A percentile compares a stretch with the other conserved stretches of the same genome.
phyloP scores from a whole-genome alignment of 2,888 invertebrate species.

The Mythimna pallens region DNA sequence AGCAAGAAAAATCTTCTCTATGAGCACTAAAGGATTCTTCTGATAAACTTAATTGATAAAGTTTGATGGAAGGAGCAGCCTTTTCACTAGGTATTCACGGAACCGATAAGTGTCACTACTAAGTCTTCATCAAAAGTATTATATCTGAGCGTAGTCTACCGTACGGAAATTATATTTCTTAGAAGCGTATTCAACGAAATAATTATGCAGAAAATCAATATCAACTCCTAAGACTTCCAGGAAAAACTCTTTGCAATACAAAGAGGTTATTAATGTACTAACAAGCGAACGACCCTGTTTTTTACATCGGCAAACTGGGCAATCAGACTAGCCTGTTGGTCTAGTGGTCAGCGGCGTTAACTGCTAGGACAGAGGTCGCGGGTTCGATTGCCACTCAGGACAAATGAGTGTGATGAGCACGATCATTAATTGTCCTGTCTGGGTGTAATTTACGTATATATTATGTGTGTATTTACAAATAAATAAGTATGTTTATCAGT shows the following conservation, averaged over 20 bases:
- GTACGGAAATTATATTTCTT: neutral
- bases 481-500: no score
- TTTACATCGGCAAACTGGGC: no score
- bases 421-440: no score
- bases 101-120: neutral
- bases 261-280: neutral
- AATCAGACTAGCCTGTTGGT: no score
- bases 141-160: neutral
- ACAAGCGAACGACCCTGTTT: neutral
- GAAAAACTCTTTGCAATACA: conserved; percentile 11
- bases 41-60: conserved; percentile 8
- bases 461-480: no score
- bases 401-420: no score
- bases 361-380: no score
- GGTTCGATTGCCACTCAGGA: no score
- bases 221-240: neutral
- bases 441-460: no score
- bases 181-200: neutral
- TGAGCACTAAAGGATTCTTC: neutral
- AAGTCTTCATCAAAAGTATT: neutral
- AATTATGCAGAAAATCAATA: conserved; percentile 4
- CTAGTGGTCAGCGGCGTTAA: no score
- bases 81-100: neutral
- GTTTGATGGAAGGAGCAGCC: neutral
- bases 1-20: neutral